These are phyloP conservation scores for Cephus runcator DNA, from an alignment of 2,888 invertebrate species.

Conservation along the genomic window DNA sequence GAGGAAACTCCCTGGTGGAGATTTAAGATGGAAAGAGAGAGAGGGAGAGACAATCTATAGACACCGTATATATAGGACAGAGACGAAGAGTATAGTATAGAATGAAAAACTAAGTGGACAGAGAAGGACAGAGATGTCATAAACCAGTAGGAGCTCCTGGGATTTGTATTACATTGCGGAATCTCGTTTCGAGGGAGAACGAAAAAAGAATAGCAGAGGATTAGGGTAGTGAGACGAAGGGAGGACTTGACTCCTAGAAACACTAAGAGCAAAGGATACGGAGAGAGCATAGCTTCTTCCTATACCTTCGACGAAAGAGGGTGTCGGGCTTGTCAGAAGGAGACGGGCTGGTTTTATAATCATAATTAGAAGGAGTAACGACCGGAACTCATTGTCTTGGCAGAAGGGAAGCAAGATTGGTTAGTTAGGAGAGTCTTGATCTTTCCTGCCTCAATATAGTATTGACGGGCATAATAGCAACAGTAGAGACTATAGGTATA, in stretches of 20 bases:
- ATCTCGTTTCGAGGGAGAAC: constrained; percentile 13
- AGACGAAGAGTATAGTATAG: neutral
- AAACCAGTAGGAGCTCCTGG: constrained; percentile 25
- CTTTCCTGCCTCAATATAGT: neutral
- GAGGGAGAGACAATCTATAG: neutral
- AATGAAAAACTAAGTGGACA: neutral
- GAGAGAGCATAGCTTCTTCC: constrained; percentile 13
- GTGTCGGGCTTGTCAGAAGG: neutral
- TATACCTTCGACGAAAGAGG: neutral
- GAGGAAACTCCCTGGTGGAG: neutral
- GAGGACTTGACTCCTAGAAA: neutral
- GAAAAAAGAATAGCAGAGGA: constrained; percentile 5
- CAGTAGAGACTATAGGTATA: neutral
- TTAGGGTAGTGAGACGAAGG: neutral
- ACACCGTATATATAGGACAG: neutral
- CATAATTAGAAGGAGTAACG: constrained; percentile 38
- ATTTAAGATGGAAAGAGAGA: constrained; percentile 16
- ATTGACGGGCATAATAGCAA: neutral
- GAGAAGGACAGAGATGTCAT: constrained; percentile 23
- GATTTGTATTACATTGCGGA: neutral
- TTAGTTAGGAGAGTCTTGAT: neutral
- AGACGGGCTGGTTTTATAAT: constrained; percentile 7
- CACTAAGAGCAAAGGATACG: constrained; percentile 3
- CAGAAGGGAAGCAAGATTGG: constrained; percentile 3
- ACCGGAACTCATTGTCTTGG: constrained; percentile 23